phyloP scores from a whole-genome alignment of 2,113 vertebrate genomes.

The Carassius auratus region DNA sequence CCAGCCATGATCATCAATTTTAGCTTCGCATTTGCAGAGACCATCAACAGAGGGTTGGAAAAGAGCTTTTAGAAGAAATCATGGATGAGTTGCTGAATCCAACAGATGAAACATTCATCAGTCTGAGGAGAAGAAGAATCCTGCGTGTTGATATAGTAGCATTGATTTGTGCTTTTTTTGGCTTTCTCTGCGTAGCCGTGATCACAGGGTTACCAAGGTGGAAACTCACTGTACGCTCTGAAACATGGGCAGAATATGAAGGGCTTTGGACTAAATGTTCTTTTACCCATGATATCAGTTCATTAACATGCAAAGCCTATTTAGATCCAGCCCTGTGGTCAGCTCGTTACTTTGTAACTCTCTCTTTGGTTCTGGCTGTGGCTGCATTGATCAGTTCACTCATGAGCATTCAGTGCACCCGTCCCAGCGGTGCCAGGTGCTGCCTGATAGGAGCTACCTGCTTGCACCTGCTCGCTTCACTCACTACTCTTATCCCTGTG shows the following conservation, averaged over 20 bases:
- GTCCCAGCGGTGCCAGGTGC: not conserved
- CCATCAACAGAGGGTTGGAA: not conserved
- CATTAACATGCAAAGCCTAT: slow-evolving; percentile 6
- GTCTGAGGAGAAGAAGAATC: not conserved
- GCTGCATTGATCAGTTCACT: slow-evolving; percentile 5
- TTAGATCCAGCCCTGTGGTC: slow-evolving; percentile 18
- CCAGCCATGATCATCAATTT: not conserved
- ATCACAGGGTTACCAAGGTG: not conserved
- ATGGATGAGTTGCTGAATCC: not conserved
- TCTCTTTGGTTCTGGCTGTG: not conserved
- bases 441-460: not conserved
- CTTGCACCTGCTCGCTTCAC: slow-evolving; percentile 16
- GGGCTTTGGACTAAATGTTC: slow-evolving; percentile 16
- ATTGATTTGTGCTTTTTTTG: not conserved
- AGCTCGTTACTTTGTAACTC: not conserved
- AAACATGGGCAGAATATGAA: not conserved
- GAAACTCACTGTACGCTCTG: not conserved
- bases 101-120: not conserved
- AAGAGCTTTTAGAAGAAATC: not conserved
- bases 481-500: slow-evolving; percentile 1
- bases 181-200: not conserved
- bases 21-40: not conserved
- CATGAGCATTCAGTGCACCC: not conserved
- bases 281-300: not conserved
- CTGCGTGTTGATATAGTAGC: not conserved